phyloP scores from a whole-genome alignment of 2,888 invertebrate species.

The Trichopria drosophilae region DNA sequence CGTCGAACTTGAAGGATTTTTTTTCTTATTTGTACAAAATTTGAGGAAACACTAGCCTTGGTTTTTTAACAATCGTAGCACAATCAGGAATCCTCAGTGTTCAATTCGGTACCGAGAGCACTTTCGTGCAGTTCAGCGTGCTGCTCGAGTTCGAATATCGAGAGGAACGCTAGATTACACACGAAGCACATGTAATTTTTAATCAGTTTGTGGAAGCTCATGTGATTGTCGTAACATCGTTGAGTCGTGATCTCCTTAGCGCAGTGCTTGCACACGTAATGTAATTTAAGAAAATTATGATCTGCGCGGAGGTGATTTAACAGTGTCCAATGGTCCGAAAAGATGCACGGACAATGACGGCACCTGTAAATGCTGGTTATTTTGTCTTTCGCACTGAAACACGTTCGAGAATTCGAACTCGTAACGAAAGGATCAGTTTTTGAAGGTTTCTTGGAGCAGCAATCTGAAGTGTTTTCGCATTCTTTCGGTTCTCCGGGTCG shows the following conservation, averaged over 20 bases:
- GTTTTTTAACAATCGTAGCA: no score
- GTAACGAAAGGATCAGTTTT: no score
- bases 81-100: no score
- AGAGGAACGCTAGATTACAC: slow-evolving; percentile 31
- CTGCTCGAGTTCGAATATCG: slow-evolving; percentile 28
- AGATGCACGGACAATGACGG: slow-evolving; percentile 24
- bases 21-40: no score
- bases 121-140: slow-evolving; percentile 28
- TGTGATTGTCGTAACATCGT: slow-evolving; percentile 28
- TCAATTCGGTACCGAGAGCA: no score
- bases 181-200: slow-evolving; percentile 31
- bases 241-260: slow-evolving; percentile 30
- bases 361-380: slow-evolving; percentile 26
- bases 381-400: slow-evolving; percentile 8
- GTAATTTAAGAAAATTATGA: slow-evolving; percentile 28
- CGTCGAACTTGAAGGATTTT: no score
- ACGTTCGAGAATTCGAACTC: slow-evolving; percentile 21
- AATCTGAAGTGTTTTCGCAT: no score
- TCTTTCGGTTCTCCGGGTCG: no score
- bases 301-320: slow-evolving; percentile 24
- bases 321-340: slow-evolving; percentile 19
- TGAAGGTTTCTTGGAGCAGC: slow-evolving; percentile 13
- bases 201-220: slow-evolving; percentile 29
- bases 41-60: no score
- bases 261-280: slow-evolving; percentile 29